A percentile compares a stretch with the other conserved stretches of the same genome.
Conservation (phyloP, 2,113 vertebrate species). For the Sapajus apella region DNA sequence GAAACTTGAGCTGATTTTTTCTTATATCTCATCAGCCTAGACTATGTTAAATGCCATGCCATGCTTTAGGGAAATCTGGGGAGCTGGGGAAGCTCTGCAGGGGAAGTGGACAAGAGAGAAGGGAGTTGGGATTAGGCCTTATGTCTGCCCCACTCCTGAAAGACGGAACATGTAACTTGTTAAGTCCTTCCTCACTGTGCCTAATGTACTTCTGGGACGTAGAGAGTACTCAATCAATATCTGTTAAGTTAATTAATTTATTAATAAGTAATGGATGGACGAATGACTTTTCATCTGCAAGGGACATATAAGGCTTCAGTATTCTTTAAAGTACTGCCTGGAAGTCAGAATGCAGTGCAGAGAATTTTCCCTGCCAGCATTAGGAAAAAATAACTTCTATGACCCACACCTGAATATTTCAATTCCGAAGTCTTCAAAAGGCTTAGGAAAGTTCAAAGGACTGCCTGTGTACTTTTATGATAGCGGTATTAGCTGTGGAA, state of each 20-base stretch:
- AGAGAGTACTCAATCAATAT: background rate
- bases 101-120: background rate
- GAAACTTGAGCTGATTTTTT: background rate
- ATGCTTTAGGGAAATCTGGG: background rate
- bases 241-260: background rate
- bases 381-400: background rate
- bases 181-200: background rate
- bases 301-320: background rate
- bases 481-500: background rate
- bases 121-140: background rate
- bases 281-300: background rate
- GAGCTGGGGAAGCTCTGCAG: background rate
- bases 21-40: background rate
- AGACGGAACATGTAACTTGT: background rate
- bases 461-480: background rate
- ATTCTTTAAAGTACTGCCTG: background rate
- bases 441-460: background rate
- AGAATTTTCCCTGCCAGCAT: background rate
- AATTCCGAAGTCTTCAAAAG: background rate
- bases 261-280: background rate
- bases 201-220: background rate
- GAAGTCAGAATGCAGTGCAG: background rate
- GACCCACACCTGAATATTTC: background rate
- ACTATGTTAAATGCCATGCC: background rate
- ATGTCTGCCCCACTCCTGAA: background rate